Conservation (phyloP, 2,113 vertebrate genomes). For the Forbesichthys papilliferus region DNA sequence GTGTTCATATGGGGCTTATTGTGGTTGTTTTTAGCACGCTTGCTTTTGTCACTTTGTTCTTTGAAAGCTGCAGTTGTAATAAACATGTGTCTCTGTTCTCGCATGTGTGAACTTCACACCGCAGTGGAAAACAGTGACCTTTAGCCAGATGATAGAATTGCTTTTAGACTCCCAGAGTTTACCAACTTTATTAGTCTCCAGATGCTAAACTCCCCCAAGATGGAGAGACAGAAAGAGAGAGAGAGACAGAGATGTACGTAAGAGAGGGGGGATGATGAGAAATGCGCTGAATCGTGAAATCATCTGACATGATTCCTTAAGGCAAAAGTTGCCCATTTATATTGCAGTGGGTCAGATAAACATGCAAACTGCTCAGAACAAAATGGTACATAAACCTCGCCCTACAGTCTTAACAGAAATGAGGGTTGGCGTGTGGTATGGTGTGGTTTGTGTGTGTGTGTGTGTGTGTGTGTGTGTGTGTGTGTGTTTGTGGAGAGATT, state of each 20-base stretch:
- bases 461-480: too few species aligned
- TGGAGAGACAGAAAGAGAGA: conserved; percentile 16
- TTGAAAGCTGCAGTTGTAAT: too few species aligned
- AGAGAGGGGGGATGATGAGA: conserved; percentile 25
- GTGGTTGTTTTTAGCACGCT: too few species aligned
- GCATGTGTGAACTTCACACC: conserved; percentile 6
- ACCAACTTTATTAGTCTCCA: conserved; percentile 43
- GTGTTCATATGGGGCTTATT: too few species aligned
- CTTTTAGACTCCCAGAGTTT: conserved; percentile 42
- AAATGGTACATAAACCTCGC: background rate
- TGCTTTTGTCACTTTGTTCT: too few species aligned
- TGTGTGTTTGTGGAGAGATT: background rate
- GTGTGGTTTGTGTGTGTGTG: too few species aligned
- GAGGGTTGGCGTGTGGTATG: background rate
- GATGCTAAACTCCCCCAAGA: conserved; percentile 43
- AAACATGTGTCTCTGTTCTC: background rate
- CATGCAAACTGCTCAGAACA: conserved; percentile 9
- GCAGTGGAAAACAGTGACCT: conserved; percentile 48
- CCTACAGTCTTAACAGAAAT: background rate
- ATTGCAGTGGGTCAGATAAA: conserved; percentile 26
- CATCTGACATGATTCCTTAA: conserved; percentile 44
- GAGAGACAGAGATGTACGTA: conserved; percentile 23
- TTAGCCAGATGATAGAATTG: conserved; percentile 57
- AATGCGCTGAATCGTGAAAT: conserved; percentile 56
- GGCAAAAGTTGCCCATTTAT: conserved; percentile 42